These are phyloP conservation scores for Ia io DNA, from an alignment of 2,113 vertebrate species.

Conservation along the genomic window DNA sequence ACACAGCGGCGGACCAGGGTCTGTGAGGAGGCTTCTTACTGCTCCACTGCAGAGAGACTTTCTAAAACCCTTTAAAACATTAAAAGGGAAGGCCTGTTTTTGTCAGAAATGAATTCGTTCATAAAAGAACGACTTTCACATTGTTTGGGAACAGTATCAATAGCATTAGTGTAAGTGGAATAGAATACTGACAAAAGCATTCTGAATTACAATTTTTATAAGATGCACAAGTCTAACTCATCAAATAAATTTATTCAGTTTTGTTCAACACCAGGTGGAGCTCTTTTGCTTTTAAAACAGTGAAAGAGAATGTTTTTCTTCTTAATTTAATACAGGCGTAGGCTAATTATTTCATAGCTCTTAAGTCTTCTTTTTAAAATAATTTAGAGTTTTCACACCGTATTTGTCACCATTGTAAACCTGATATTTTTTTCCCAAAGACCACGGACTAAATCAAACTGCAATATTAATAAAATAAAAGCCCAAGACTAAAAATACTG, in stretches of 20 bases:
- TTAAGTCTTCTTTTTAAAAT: constrained; percentile 18
- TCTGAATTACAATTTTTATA: neutral
- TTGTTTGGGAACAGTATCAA: neutral
- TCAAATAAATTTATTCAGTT: neutral
- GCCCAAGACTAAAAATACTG: neutral
- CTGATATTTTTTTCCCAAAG: neutral
- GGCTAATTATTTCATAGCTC: neutral
- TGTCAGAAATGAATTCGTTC: neutral
- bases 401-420: constrained; percentile 24
- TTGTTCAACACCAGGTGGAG: constrained; percentile 80
- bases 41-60: neutral
- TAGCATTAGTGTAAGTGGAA: neutral
- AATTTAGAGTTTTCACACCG: neutral
- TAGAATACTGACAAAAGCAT: neutral
- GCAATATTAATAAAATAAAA: neutral
- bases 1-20: neutral
- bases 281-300: constrained; percentile 76
- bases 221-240: neutral
- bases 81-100: neutral
- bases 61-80: neutral
- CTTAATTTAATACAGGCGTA: constrained; percentile 13
- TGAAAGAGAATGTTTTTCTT: neutral
- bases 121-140: neutral
- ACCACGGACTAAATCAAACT: neutral
- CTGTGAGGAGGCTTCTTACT: neutral